These are phyloP conservation scores for Hapalemur alaotrensis DNA, from an alignment of 2,797 vertebrate genomes.

Conservation along the genomic window DNA sequence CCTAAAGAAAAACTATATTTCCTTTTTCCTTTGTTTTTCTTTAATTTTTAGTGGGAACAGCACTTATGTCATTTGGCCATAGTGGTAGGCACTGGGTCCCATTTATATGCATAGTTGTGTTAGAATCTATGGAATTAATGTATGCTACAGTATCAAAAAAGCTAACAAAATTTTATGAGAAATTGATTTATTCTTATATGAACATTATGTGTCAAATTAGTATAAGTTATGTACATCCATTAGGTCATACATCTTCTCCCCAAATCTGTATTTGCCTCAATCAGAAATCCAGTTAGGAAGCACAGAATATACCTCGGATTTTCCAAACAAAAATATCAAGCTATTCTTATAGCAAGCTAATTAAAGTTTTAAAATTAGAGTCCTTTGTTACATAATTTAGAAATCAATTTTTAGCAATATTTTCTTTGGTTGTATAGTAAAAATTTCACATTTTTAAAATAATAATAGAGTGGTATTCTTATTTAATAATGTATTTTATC, in stretches of 20 bases:
- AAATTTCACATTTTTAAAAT: constrained; percentile 54
- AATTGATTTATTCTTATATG: neutral
- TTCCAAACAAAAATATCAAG: neutral
- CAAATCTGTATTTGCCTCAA: neutral
- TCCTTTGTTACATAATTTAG: constrained; percentile 20
- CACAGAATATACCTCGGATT: neutral
- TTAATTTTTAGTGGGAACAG: constrained; percentile 25
- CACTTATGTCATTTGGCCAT: neutral
- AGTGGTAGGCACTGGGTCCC: neutral
- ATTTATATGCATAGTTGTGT: constrained; percentile 32
- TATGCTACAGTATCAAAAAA: neutral
- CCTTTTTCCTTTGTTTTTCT: neutral
- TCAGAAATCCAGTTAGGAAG: constrained; percentile 8
- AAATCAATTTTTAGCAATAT: constrained; percentile 56
- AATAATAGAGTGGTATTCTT: constrained; percentile 37
- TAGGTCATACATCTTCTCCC: neutral
- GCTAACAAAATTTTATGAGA: neutral
- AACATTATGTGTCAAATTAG: neutral
- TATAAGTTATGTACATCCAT: neutral
- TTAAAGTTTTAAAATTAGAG: neutral
- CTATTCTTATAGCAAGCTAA: neutral
- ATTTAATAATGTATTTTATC: constrained; percentile 34
- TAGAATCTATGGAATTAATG: constrained; percentile 24
- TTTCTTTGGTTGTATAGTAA: constrained; percentile 72
- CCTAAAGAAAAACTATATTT: constrained; percentile 44